Percentiles rank a stretch among this genome's conserved stretches.
Evolutionary conservation across 2,797 vertebrate species (phyloP).

Genomic region (Erpetoichthys calabaricus): DNA sequence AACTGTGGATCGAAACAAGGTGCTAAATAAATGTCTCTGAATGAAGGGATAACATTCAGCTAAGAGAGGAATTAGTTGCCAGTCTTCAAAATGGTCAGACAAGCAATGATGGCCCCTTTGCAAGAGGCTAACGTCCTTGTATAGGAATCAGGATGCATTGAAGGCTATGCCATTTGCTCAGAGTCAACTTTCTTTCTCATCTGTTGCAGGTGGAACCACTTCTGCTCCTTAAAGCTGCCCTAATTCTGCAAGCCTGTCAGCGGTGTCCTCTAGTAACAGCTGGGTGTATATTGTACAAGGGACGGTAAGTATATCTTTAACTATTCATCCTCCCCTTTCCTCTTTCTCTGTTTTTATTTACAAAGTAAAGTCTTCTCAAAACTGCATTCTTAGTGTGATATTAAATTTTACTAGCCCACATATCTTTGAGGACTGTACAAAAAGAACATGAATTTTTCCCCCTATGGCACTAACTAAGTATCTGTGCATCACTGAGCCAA

Average conservation of each 20-base stretch:
- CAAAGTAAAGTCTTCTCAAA: too few relatives aligned
- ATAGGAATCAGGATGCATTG: too few relatives aligned
- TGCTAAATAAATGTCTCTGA: conserved; percentile 21
- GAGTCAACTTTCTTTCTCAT: background rate
- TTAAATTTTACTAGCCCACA: too few relatives aligned
- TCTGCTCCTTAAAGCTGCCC: conserved; percentile 81
- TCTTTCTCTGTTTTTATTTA: conserved; percentile 1
- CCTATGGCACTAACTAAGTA: too few relatives aligned
- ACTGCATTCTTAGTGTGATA: too few relatives aligned
- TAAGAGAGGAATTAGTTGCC: rapidly evolving
- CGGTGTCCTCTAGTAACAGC: conserved; percentile 63
- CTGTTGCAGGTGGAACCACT: conserved; percentile 77
- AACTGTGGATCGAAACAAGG: conserved; percentile 73
- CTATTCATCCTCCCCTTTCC: background rate
- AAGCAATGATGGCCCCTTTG: too few relatives aligned
- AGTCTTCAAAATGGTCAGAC: background rate
- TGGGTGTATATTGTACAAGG: conserved; percentile 78
- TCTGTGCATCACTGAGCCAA: too few relatives aligned
- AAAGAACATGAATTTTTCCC: too few relatives aligned
- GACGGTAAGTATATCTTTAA: conserved; percentile 46
- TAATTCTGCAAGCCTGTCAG: conserved; percentile 87
- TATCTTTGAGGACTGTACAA: too few relatives aligned
- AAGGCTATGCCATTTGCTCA: too few relatives aligned
- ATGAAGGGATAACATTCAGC: background rate
- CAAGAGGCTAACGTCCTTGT: too few relatives aligned